Evolutionary conservation across 2,888 invertebrate genomes (phyloP), one percentile per base, ranked within the genome.

Genomic region (Gibbula magus): DNA sequence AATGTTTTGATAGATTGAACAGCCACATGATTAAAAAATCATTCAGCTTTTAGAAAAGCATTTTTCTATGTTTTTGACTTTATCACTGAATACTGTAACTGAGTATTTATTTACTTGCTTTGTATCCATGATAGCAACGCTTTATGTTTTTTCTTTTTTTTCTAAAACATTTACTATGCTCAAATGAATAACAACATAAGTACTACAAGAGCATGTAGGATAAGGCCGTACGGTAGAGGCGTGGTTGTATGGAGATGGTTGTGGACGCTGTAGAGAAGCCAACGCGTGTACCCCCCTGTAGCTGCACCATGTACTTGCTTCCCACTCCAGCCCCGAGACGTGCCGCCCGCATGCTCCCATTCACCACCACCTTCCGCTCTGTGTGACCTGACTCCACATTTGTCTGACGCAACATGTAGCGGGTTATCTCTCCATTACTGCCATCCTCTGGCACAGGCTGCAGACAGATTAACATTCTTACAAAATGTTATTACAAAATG

Each of bases 361-460:
- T 29, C n/a, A 53, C 53, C n/a, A 53, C 22, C 29, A 54, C 25
- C 18, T 53, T 13, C 25, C 13, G 32, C 53, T 67, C 3, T 10
- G 20, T 52, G 35, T 54, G 53, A 18, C 53, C 75, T 5, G 20
- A n/a, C 20, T 75, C 75, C 18, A 18, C 35, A 7, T 25, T 29
- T 18, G 32, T 35, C 18, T 32, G 75, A 5, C 29, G 10, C 32
- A 75, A 18, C 32, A 54, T 25, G 54, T 75, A 75, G 8, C 39
- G n/a, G 13, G 53, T 52, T 52, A 75, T 75, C 53, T 75, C 53
- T 25, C 75, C 75, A 54, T 75, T 75, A n/a, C 75, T 10, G 20
- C 35, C 32, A 10, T 29, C n/a, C 18, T 75, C 75, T 32, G 29
- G 29, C 20, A 75, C 75, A 29, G 75, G 75, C 75, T 75, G 75